A percentile compares a stretch with the other conserved stretches of the same genome.
These are phyloP conservation scores for Zaprionus africanus DNA, from an alignment of 1,140 invertebrate genomes.

Conservation along the genomic window DNA sequence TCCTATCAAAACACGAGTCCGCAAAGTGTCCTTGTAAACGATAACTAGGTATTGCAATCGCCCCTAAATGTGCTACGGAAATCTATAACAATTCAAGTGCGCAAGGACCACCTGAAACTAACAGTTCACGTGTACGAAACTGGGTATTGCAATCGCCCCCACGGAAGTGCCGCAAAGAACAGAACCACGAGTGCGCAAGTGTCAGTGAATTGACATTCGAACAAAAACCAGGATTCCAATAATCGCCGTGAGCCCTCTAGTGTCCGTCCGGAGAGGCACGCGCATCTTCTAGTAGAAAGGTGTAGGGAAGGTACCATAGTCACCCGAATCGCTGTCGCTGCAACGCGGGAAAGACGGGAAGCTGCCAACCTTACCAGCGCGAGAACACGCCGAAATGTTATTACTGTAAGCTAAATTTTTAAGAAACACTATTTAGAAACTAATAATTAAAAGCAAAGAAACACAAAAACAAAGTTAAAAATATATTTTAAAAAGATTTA, in stretches of 20 bases:
- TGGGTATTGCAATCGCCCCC: too few species aligned
- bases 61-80: too few species aligned
- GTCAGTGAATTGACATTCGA: neutral
- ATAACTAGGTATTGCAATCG: too few species aligned
- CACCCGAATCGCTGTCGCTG: neutral
- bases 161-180: neutral
- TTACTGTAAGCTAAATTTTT: neutral
- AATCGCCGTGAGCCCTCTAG: neutral
- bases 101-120: too few species aligned
- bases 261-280: neutral
- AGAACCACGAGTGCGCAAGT: neutral
- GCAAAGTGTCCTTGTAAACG: too few species aligned
- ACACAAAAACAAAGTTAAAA: neutral
- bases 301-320: neutral
- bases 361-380: neutral
- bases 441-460: neutral
- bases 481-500: too few species aligned
- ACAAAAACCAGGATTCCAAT: neutral
- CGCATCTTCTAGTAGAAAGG: neutral
- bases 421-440: neutral
- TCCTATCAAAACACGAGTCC: too few species aligned
- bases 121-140: too few species aligned
- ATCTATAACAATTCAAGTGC: too few species aligned
- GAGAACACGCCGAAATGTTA: neutral
- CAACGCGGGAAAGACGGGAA: neutral